Evolutionary conservation across 2,888 invertebrate genomes (phyloP).

Genomic region (Halictus quadricinctus): DNA sequence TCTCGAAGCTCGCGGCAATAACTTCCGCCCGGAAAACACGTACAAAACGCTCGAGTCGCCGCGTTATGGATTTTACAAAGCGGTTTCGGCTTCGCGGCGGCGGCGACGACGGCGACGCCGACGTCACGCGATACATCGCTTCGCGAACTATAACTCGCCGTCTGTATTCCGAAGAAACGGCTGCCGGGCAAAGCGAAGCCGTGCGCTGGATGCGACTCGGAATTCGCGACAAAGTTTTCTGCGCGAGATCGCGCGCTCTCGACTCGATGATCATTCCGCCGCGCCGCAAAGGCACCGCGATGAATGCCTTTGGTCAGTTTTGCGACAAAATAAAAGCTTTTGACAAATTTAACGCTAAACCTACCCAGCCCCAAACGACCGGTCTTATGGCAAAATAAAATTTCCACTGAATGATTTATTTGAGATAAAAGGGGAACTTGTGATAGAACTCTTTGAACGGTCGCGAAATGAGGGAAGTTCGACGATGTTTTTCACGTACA

Average conservation of each 20-base stretch:
- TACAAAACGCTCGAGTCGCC: constrained; percentile 33
- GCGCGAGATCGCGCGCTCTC: not conserved
- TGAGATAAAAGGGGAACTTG: too few relatives aligned
- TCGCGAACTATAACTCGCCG: constrained; percentile 16
- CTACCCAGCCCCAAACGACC: not conserved
- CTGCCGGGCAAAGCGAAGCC: not conserved
- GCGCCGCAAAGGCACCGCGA: not conserved
- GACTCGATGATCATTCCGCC: constrained; percentile 14
- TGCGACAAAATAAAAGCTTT: not conserved
- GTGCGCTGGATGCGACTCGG: constrained; percentile 4
- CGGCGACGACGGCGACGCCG: constrained; percentile 12
- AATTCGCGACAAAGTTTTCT: constrained; percentile 20
- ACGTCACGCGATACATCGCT: constrained; percentile 21
- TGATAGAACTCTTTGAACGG: too few relatives aligned
- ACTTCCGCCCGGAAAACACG: constrained; percentile 41
- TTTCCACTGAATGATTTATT: too few relatives aligned
- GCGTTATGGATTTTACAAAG: constrained; percentile 56
- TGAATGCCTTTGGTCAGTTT: too few relatives aligned
- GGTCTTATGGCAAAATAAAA: not conserved
- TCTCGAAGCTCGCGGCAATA: constrained; percentile 26
- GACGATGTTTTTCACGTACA: not conserved
- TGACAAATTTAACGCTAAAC: not conserved
- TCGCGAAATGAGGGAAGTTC: too few relatives aligned
- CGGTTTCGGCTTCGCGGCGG: constrained; percentile 27
- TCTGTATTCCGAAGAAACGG: constrained; percentile 21